Evolutionary conservation across 2,797 vertebrate genomes (phyloP).

Genomic region (Anas bahamensis): DNA sequence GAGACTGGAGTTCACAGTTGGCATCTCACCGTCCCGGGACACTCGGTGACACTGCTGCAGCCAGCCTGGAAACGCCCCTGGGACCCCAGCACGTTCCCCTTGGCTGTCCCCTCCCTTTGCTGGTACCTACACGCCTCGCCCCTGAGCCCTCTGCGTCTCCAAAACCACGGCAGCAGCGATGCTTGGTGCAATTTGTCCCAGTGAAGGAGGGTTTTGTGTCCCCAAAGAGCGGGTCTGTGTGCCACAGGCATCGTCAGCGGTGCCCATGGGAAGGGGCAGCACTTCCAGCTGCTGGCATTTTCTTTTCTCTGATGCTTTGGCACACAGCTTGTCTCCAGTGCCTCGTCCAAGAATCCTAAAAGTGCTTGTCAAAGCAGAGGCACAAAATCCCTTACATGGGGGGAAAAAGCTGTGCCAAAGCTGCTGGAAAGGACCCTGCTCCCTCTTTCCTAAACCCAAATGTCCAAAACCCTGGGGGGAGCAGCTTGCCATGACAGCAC

Average conservation of each 20-base stretch:
- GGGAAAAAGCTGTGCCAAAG: not conserved
- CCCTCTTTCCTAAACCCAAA: not conserved
- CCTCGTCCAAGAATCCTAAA: not conserved
- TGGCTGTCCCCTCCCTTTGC: not conserved
- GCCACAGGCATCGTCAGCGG: not conserved
- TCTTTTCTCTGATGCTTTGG: not conserved
- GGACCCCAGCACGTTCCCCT: not conserved
- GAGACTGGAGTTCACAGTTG: not conserved
- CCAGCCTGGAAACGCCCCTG: not conserved
- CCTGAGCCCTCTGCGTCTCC: fast-evolving
- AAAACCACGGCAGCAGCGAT: not conserved
- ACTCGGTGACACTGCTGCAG: not conserved
- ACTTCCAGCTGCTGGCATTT: not conserved
- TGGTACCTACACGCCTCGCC: not conserved
- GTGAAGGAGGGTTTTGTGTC: not conserved
- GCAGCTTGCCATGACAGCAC: not conserved
- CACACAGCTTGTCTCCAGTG: not conserved
- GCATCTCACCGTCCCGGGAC: not conserved
- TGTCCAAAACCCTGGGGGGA: not conserved
- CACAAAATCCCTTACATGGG: not conserved
- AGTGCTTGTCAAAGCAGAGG: not conserved
- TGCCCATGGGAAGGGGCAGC: not conserved
- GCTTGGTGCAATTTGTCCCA: not conserved
- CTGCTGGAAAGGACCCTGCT: not conserved
- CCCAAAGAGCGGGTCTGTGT: not conserved